These are phyloP conservation scores for Onychostoma macrolepis DNA, from an alignment of 2,113 vertebrate species.

Conservation along the genomic window DNA sequence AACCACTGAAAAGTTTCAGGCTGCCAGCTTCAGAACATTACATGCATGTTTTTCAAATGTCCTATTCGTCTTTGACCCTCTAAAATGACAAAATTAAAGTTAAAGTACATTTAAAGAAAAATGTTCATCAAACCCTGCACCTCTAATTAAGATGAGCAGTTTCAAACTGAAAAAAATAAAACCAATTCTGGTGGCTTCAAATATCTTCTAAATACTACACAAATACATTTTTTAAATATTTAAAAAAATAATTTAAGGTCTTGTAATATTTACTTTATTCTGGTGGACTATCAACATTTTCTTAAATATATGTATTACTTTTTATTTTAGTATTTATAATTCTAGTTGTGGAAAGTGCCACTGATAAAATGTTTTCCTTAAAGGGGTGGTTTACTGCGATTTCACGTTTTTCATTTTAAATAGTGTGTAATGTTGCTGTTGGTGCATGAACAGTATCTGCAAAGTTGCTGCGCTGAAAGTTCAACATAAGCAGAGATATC, in stretches of 20 bases:
- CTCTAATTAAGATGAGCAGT: neutral
- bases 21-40: neutral
- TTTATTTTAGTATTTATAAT: neutral
- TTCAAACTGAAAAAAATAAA: neutral
- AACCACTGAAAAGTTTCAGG: neutral
- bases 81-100: neutral
- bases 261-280: neutral
- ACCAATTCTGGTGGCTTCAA: no score
- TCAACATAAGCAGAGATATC: no score
- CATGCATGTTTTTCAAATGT: neutral
- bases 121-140: neutral
- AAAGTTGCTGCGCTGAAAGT: no score
- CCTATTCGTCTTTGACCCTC: neutral
- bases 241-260: no score
- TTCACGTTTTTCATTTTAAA: no score
- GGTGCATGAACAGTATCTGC: no score
- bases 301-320: neutral
- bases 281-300: neutral
- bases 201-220: no score
- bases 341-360: neutral
- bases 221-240: no score
- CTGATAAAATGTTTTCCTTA: neutral
- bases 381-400: no score
- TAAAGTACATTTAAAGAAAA: neutral
- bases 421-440: no score